A percentile compares a stretch with the other conserved stretches of the same genome.
Conservation (phyloP, 2,888 invertebrate genomes). For the Conistra vaccinii region DNA sequence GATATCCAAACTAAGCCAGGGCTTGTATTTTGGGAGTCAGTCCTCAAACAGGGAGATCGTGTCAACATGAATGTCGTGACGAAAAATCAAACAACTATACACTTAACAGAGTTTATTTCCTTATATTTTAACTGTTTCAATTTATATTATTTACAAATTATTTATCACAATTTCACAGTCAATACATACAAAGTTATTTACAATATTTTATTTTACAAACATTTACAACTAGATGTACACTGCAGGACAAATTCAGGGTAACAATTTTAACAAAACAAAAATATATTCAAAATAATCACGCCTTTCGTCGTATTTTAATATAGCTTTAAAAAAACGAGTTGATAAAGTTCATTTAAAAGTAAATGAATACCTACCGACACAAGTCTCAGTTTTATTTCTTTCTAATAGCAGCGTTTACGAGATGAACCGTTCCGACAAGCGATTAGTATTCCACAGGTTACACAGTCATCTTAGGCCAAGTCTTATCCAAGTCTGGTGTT, state of each 20-base stretch:
- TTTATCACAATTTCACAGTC: conserved; percentile 87
- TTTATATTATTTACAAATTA: conserved; percentile 79
- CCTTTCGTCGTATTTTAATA: neutral
- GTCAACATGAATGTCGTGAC: too few species aligned
- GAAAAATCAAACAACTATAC: conserved; percentile 60
- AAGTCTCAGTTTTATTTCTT: conserved; percentile 37
- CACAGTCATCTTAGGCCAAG: conserved; percentile 52
- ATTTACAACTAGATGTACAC: conserved; percentile 56
- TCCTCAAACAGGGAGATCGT: too few species aligned
- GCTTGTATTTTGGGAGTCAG: too few species aligned
- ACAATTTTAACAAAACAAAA: neutral
- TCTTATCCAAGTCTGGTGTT: conserved; percentile 59
- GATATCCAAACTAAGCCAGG: too few species aligned
- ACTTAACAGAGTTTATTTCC: conserved; percentile 73
- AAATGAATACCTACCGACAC: conserved; percentile 25
- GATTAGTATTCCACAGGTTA: conserved; percentile 56
- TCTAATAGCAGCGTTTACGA: conserved; percentile 53
- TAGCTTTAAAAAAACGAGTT: neutral
- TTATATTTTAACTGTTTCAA: conserved; percentile 70
- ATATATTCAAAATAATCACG: too few species aligned
- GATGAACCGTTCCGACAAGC: conserved; percentile 43
- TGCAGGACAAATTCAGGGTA: conserved; percentile 32
- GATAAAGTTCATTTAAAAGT: conserved; percentile 24
- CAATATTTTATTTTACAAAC: conserved; percentile 68
- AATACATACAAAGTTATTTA: conserved; percentile 80